Base-by-base conservation (phyloP, 2,113 vertebrate species). In the Elachura formosa region DNA sequence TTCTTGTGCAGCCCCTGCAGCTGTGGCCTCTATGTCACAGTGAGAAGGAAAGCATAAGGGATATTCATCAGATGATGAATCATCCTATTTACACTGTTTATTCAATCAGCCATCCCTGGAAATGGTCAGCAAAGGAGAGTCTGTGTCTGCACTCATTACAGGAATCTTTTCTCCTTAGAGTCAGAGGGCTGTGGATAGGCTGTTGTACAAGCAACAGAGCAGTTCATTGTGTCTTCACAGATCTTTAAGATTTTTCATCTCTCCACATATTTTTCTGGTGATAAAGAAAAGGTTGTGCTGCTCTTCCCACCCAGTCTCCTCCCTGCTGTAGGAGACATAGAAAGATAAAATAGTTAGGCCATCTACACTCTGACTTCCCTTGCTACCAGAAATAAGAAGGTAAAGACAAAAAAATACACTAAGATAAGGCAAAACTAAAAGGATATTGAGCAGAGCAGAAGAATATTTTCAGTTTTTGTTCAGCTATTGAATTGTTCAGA, bases 11-110 rank as follows among this genome's bases (percentile, higher is more conserved):
- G 29, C 8, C 72, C 54, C 59, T 92, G 85, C 90, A 95, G 94
- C 95, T 96, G 94, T 95, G 85, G 33, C 90, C 51, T 80, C 52
- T 88, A 4, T 82, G 71, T 10, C 74, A 75, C 45, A 83, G 34
- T 38, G 51, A 90, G 82, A 89, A 33, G 49, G 59, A 94, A 72
- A 95, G 63, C 85, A 83, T 91, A 86, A 90, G 63, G 45, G 55
- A 66, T 66, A 94, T 93, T 96, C 51, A 94, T 90, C 67, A 90
- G 55, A 90, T 73, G 68, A 88, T 96, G 90, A 96, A 96, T 95
- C 85, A 83, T 69, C 43, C 63, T 80, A 93, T 96, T 96, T 92
- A 95, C 21, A 83, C 58, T 58, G 80, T 67, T 83, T 91, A 69
- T 69, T 94, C 87, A 82, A 52, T 85, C 71, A 90, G 85, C 90